A percentile compares a stretch with the other conserved stretches of the same genome.
phyloP scores from a whole-genome alignment of 2,113 vertebrate genomes.

The Ammodytes marinus region DNA sequence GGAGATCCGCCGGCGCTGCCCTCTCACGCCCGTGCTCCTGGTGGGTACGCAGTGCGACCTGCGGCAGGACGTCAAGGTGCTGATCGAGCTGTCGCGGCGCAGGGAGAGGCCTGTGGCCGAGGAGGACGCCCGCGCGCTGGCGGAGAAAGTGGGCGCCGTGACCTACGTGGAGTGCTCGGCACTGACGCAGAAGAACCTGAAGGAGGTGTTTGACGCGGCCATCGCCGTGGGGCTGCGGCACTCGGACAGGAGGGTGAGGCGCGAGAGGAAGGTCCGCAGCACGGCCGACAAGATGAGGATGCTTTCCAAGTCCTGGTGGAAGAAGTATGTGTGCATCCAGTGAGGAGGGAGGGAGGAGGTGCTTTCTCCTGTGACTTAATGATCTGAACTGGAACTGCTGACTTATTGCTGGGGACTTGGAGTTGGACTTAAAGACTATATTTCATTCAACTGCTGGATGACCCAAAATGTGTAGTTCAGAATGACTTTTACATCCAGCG shows the following conservation, averaged over 20 bases:
- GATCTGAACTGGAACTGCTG: slow-evolving; percentile 51
- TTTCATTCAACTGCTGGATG: slow-evolving; percentile 29
- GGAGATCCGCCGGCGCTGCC: slow-evolving; percentile 86
- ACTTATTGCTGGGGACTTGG: slow-evolving; percentile 24
- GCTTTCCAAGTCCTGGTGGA: slow-evolving; percentile 91
- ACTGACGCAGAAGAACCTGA: slow-evolving; percentile 90
- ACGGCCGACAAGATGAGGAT: slow-evolving; percentile 89
- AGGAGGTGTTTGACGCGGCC: slow-evolving; percentile 90
- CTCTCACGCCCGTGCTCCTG: slow-evolving; percentile 84
- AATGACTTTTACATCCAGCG: slow-evolving; percentile 34
- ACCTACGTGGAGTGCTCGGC: slow-evolving; percentile 89
- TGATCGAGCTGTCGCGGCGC: slow-evolving; percentile 85
- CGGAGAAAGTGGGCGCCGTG: slow-evolving; percentile 85
- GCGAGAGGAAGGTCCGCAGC: slow-evolving; percentile 84
- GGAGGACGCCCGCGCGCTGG: slow-evolving; percentile 81
- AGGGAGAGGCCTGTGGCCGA: slow-evolving; percentile 83
- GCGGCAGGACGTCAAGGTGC: slow-evolving; percentile 87
- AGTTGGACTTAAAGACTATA: slow-evolving; percentile 42
- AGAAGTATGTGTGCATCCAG: slow-evolving; percentile 89
- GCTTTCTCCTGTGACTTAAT: slow-evolving; percentile 20
- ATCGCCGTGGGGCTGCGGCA: slow-evolving; percentile 85
- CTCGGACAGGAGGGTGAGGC: slow-evolving; percentile 74
- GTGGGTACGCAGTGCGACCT: slow-evolving; percentile 90
- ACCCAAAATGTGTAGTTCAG: slow-evolving; percentile 7
- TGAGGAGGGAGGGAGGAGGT: slow-evolving; percentile 52